Evolutionary conservation across 2,113 vertebrate genomes (phyloP), one percentile per base, ranked within the genome.

Genomic region (Ictalurus furcatus): DNA sequence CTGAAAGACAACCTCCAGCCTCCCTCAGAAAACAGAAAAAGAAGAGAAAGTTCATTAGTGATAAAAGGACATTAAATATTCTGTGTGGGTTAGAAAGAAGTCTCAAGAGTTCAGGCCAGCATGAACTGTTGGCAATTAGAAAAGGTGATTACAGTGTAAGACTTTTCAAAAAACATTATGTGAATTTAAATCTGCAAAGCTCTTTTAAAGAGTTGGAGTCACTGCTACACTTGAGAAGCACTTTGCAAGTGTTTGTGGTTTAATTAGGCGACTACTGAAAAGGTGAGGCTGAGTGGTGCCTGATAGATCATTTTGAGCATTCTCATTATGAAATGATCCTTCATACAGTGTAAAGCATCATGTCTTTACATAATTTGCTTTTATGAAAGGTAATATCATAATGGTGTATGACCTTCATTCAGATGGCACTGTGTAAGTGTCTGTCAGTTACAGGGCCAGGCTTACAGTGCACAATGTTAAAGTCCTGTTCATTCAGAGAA

Each of bases 21-120:
- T 89, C 90, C 92, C 90, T 92, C 90, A 92, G 91, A 88, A 90
- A 88, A 92, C 87, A 92, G 89, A 93, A 93, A 90, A 91, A 91
- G 87, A 92, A 90, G 93, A 93, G 73, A 93, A 92, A 95, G 94
- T 95, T 95, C 95, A 95, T 96, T 95, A 95, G 94, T 94, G 92
- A 93, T 96, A 96, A 96, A 95, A 94, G 94, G 93, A 93, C 94
- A 94, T 96, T 96, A 95, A 95, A 94, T 96, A 95, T 94, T 91
- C 90, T 92, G 88, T 92, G 85, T 87, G 94, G 96, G 95, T 96
- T 95, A 95, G 92, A 94, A 93, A 94, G 93, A 94, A 94, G 93
- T 94, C 94, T 95, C 94, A 88, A 73, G 93, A 93, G 95, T 93
- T 90, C 90, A 88, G 92, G 91, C 94, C 93, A 93, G 92, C 92